Base-by-base conservation (phyloP, 1,140 invertebrate species). In the Brachionus manjavacas region DNA sequence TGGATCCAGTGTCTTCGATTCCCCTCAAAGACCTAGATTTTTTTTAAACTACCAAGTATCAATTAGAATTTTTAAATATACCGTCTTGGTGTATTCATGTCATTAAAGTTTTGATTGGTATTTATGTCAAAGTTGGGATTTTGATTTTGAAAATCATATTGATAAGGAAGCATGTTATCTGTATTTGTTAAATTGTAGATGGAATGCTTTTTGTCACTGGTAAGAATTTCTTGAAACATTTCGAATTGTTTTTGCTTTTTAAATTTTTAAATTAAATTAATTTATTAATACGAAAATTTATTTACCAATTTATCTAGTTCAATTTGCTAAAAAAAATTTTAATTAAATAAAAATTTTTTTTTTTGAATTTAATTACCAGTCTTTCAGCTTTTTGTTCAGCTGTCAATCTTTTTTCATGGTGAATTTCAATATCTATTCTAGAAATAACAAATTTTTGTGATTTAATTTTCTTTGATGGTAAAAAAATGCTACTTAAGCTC, bases 401-500 rank as follows among this genome's bases (percentile, higher is more conserved):
- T 64, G 49, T 43, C 3, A 81, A 52, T 60, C 79, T 35, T 81
- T 81, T 81, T 46, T 81, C 79, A n/a, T 81, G 52, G 14, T 81
- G 79, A 60, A 81, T 68, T 68, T 81, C 79, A 41, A 81, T 68
- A 25, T 81, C 79, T 64, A 81, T 81, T 76, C 72, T 76, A 25
- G 49, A 76, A 11, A 16, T 23, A 41, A 25, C 3, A 39, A 31
- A 35, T 31, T 66, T 16, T 23, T 28, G 2, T 25, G 20, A 4
- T 66, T 0, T 4, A 23, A 14, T 25, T 0, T 31, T 14, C 9
- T 23, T 23, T 11, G 1, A 14, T 28, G 25, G 25, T 66, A 6
- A 7, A 35, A 12, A 11, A 43, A 74, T 9, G 8, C 12, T 49
- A 76, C 79, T 81, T 81, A 12, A 81, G 79, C 20, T 81, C 79